These are phyloP conservation scores for Drosophila barbarae DNA, from an alignment of 2,888 invertebrate species.

Conservation along the genomic window DNA sequence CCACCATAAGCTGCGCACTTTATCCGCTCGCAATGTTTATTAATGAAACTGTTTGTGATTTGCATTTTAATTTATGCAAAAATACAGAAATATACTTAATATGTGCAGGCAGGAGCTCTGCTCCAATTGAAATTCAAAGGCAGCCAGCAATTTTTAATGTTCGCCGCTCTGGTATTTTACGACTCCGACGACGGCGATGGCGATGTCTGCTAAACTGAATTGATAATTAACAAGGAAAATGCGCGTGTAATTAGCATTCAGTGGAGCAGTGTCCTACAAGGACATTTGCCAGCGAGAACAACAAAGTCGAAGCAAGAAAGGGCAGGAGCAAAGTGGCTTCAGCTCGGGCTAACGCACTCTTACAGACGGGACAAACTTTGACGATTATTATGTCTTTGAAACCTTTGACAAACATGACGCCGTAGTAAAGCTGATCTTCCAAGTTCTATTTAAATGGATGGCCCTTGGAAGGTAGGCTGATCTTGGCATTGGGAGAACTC, in stretches of 20 bases:
- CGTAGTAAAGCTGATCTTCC: background rate
- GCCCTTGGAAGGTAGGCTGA: no score
- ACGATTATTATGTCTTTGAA: background rate
- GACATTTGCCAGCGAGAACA: slow-evolving; percentile 15
- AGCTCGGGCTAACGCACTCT: background rate
- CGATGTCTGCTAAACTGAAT: slow-evolving; percentile 64
- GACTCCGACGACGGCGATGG: slow-evolving; percentile 56
- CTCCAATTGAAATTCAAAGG: slow-evolving; percentile 72
- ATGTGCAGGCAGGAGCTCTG: slow-evolving; percentile 16
- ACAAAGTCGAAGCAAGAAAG: background rate
- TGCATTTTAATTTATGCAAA: slow-evolving; percentile 77
- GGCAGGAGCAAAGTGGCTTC: background rate
- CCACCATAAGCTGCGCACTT: slow-evolving; percentile 66
- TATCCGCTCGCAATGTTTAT: slow-evolving; percentile 73
- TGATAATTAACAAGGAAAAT: slow-evolving; percentile 77
- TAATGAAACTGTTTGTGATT: slow-evolving; percentile 77
- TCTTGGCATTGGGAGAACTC: no score
- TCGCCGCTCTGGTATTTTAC: slow-evolving; percentile 65
- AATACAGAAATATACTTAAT: slow-evolving; percentile 55
- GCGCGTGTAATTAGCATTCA: slow-evolving; percentile 75
- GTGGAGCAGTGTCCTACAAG: slow-evolving; percentile 45
- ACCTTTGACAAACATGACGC: background rate
- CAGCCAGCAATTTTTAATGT: slow-evolving; percentile 69
- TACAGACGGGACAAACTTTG: background rate
- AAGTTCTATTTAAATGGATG: background rate